Conservation (phyloP, 2,797 vertebrate genomes). For the Falco novaeseelandiae region DNA sequence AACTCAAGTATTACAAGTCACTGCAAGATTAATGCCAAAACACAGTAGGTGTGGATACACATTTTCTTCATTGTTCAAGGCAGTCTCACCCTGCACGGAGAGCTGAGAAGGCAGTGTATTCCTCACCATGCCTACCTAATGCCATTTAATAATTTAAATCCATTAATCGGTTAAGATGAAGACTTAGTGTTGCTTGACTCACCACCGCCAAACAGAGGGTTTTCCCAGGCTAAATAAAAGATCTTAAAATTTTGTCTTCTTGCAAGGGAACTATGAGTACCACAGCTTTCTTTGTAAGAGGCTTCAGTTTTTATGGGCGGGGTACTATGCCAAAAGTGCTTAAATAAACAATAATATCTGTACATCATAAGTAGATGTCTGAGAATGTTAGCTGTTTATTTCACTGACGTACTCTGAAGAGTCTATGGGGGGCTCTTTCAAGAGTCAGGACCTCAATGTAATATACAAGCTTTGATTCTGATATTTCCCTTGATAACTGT, state of each 20-base stretch:
- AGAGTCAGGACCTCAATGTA: slow-evolving; percentile 78
- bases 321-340: slow-evolving; percentile 1
- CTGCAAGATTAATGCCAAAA: slow-evolving; percentile 39
- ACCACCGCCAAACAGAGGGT: neutral
- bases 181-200: neutral
- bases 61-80: neutral
- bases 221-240: neutral
- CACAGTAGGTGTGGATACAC: neutral
- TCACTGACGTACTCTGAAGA: slow-evolving; percentile 73
- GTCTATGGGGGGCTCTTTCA: slow-evolving; percentile 75
- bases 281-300: neutral
- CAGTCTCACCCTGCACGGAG: neutral
- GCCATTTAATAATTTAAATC: slow-evolving; percentile 54
- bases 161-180: slow-evolving; percentile 45
- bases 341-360: slow-evolving; percentile 31
- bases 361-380: slow-evolving; percentile 60
- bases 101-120: neutral
- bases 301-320: neutral
- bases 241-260: neutral
- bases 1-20: slow-evolving; percentile 56
- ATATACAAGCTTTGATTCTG: slow-evolving; percentile 81
- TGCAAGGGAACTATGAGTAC: neutral
- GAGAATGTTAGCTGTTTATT: slow-evolving; percentile 75
- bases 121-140: neutral
- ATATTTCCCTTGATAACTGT: slow-evolving; percentile 82